Evolutionary conservation across 2,797 vertebrate species (phyloP), one percentile per base, ranked within the genome.

Genomic region (Carduelis carduelis): DNA sequence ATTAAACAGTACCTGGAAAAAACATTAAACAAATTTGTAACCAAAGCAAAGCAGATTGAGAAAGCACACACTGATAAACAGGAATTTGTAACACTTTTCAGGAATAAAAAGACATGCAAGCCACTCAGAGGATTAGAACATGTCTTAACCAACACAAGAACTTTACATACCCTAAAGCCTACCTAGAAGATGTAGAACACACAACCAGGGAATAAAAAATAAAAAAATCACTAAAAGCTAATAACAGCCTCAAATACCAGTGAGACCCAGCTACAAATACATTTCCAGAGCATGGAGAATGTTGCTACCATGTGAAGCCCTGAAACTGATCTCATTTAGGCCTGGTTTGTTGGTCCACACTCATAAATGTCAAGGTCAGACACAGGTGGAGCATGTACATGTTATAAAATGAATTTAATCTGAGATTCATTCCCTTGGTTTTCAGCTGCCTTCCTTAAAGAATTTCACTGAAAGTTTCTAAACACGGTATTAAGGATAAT

Each of bases 211-310:
- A 43, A 23, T 43, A 6, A 65, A 34, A 84, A 43, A 41, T 75
- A 35, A 71, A 66, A 19, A 35, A 20, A n/a, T 50, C 53, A 63
- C 56, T 79, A 44, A 69, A 87, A 80, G 44, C 41, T 80, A 69
- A 5, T 91, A 96, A 92, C 89, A 93, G 83, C 72, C 86, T 95
- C 76, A 95, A 86, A 94, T 90, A 94, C 64, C 32, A 16, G 83
- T 82, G 88, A 97, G 94, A 92, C 77, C 19, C 89, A 92, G 91
- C 77, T 90, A 77, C 77, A 92, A 96, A 88, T 87, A 89, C 35
- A 49, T 93, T 95, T 92, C 91, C 89, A 90, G 79, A 79, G 41
- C 39, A 74, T 89, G 35, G 43, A 83, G 72, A 17, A 37, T 52
- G 27, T 50, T 55, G 10, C 15, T 57, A 9, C 16, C 39, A 1